phyloP scores from a whole-genome alignment of 2,113 vertebrate species.

The Dissostichus mawsoni region DNA sequence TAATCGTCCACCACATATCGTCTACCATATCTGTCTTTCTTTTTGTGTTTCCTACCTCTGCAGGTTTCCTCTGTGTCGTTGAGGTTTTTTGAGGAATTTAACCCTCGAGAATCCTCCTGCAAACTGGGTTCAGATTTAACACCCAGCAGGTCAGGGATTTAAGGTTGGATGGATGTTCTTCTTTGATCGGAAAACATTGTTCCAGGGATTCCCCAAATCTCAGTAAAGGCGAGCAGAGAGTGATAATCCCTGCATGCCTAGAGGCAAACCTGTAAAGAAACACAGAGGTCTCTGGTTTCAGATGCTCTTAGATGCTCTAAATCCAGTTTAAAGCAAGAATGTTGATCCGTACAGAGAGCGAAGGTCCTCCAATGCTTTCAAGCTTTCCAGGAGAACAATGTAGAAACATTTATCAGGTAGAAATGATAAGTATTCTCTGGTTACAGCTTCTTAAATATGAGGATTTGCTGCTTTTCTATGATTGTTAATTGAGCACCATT shows the following conservation, averaged over 20 bases:
- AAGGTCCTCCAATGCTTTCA: neutral
- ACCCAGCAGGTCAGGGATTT: constrained; percentile 31
- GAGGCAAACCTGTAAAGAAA: constrained; percentile 21
- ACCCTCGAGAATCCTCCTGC: neutral
- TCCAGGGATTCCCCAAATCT: constrained; percentile 15
- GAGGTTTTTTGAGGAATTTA: constrained; percentile 11
- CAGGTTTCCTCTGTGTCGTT: neutral
- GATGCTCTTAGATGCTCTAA: neutral
- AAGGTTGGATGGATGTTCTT: constrained; percentile 39
- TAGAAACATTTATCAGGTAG: neutral
- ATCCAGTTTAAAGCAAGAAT: constrained; percentile 10
- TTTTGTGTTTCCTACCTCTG: neutral
- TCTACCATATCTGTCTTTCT: neutral
- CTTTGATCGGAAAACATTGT: constrained; percentile 35
- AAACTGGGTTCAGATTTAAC: constrained; percentile 6
- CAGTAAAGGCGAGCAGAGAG: constrained; percentile 1
- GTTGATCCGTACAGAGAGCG: neutral
- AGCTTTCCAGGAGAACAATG: neutral
- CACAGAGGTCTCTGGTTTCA: neutral
- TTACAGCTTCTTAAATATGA: neutral
- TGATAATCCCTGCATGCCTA: constrained; percentile 43
- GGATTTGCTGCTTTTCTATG: neutral
- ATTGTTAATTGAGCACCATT: neutral
- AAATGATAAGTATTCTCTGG: neutral
- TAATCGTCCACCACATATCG: too few relatives aligned